Base-by-base conservation (phyloP, 2,888 invertebrate species). In the Cantharis nigra region DNA sequence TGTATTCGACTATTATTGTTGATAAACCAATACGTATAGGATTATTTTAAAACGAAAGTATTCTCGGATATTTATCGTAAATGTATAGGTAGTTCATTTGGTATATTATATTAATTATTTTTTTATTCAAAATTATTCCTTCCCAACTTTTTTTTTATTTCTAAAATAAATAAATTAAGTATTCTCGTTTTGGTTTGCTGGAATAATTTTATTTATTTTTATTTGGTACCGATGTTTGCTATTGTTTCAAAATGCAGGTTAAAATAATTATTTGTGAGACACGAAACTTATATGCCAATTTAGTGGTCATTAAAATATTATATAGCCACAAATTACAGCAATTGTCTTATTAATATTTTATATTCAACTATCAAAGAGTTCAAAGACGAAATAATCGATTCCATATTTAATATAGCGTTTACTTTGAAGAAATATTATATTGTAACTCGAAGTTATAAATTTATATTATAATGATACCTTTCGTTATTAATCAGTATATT, bases 341-440 rank as follows among this genome's bases (percentile, higher is more conserved):
- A 74, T 78, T 64, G 28, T 74, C 75, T 69, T 69, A 75, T 78
- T 78, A 78, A 78, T 78, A 78, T 78, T 78, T 74, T 75, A 78
- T 75, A 75, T 23, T 28, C 49, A 72, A 77, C 71, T 69, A 77
- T 70, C 65, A 67, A 69, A 78, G 78, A 72, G 72, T 78, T 75
- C 78, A 78, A 78, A 78, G 78, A 75, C 72, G 63, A 76, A 76
- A 76, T 76, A 77, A 78, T 78, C 78, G 71, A 78, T 74, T 69
- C 72, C 69, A 75, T 71, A 67, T 77, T 63, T 71, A 74, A 69
- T 63, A 71, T 71, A 71, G 62, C 69, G 72, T 62, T 63, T 49
- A 49, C 49, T 49, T 49, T 71, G 62, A 49, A 62, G 71, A 63
- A 71, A 71, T 71, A 63, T 63, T 49, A 49, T 49, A 49, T 49